Base-by-base conservation (phyloP, 2,113 vertebrate species). In the Nycticebus coucang region DNA sequence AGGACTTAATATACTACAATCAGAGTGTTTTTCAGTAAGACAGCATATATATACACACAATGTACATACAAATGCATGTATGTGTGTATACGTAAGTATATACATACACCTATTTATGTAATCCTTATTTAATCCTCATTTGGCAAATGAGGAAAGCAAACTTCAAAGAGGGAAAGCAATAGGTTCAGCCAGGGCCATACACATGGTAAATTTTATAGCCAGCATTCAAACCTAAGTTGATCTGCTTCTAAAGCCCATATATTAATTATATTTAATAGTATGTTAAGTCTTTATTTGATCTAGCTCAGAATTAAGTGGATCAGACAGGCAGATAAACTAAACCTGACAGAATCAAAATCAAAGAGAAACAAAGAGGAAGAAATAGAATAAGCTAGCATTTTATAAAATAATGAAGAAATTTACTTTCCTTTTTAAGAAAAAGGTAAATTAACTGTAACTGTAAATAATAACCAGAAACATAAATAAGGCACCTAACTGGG, bases 401-500 rank as follows among this genome's bases (percentile, higher is more conserved):
- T 72, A 57, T 81, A 94, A 96, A 96, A 94, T 50, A 18, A 77
- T 81, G 41, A 87, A 53, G 3, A 19, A 83, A 75, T 68, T 7
- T 18, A 30, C 41, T 45, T 90, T 17, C 30, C 1, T 80, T 74
- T 80, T 66, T 66, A 55, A 4, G 17, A 50, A 81, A 57, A 87
- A 74, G 74, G 7, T 57, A 9, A 59, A 45, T 37, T 5, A 66
- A 82, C 79, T 96, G 30, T 66, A 95, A 91, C 93, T 96, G 85
- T 89, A 94, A 41, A 88, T 93, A 96, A 92, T 82, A 96, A 87
- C 35, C 87, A 96, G 66, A 92, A 88, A 78, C 90, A 93, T 87
- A 96, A 89, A 96, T 55, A 83, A 83, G 74, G 80, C 86, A 81
- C 82, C 89, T 95, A 69, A 93, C 87, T 95, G 93, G 59, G 91